Evolutionary conservation across 2,888 invertebrate genomes (phyloP).

Genomic region (Lasiommata megera): DNA sequence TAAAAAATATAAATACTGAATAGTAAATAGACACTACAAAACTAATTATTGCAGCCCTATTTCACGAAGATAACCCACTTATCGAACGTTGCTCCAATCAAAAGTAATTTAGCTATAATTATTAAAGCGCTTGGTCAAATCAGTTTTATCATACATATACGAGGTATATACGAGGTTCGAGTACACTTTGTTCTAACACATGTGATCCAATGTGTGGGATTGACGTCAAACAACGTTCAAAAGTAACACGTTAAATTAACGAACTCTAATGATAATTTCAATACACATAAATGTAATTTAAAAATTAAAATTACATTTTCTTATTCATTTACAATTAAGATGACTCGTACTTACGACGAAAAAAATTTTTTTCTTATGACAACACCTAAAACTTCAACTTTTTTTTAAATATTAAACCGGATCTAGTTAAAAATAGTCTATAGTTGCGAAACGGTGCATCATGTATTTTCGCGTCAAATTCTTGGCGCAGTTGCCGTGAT

Average conservation of each 20-base stretch:
- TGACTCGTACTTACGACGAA: no score
- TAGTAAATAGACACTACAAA: background rate
- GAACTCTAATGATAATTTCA: no score
- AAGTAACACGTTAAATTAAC: no score
- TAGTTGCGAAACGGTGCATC: conserved; percentile 2
- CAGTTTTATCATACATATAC: background rate
- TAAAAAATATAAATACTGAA: background rate
- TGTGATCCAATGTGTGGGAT: background rate
- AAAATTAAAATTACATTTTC: no score
- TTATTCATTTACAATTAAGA: no score
- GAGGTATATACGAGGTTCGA: background rate
- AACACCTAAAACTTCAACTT: no score
- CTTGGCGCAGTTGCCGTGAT: conserved; percentile 3
- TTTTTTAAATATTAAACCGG: no score
- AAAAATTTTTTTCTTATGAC: no score
- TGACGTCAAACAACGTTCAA: no score
- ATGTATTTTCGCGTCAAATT: conserved; percentile 6
- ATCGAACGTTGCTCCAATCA: conserved; percentile 23
- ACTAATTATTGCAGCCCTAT: background rate
- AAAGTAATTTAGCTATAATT: background rate
- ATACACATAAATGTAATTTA: no score
- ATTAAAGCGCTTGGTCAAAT: conserved; percentile 1
- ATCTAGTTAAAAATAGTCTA: conserved; percentile 5
- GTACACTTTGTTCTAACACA: background rate
- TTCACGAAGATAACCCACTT: conserved; percentile 35